Evolutionary conservation across 2,797 vertebrate species (phyloP), one percentile per base, ranked within the genome.

Genomic region (Lagocephalus sceleratus): DNA sequence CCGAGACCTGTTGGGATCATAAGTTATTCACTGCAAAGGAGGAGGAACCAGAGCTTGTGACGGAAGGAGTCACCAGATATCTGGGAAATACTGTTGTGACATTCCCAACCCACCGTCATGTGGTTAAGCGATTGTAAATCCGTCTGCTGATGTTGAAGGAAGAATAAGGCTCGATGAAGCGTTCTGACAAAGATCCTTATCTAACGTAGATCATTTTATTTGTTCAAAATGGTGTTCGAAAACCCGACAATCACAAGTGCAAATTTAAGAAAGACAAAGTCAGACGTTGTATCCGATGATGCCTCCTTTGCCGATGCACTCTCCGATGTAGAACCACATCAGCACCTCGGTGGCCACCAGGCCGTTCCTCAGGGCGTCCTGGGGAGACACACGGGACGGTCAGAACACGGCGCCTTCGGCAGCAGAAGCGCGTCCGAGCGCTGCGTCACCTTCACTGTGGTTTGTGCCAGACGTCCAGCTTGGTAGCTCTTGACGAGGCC

Each of bases 261-360:
- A 61, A 49, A 42, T 42, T n/a, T 75, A 81, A 73, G 39, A n/a
- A 73, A 71, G 59, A 42, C 46, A 49, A 57, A 66, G 35, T 94
- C 82, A 97, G 62, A 97, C 94, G 11, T 93, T 67, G 75, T 97
- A 97, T 72, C 94, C 95, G 15, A 96, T 29, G 58, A 97, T 53
- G 68, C 92, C 87, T 2, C 92, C 71, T 80, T 94, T 95, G 73
- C 95, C 94, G 25, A 96, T 94, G 81, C 94, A 94, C 83, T 96
- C 94, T 20, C 94, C 94, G 0, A 96, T 89, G 82, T 93, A 97
- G 87, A 97, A 97, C 95, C 95, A 97, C 92, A 95, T 95, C 63
- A 93, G 83, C 75, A 96, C 91, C 79, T 97, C 94, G 0, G 94
- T 94, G 62, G 92, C 86, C 64, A 97, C 94, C 57, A 96, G 83